These are phyloP conservation scores for Macrosiphum euphorbiae DNA, from an alignment of 2,888 invertebrate species.

Conservation along the genomic window DNA sequence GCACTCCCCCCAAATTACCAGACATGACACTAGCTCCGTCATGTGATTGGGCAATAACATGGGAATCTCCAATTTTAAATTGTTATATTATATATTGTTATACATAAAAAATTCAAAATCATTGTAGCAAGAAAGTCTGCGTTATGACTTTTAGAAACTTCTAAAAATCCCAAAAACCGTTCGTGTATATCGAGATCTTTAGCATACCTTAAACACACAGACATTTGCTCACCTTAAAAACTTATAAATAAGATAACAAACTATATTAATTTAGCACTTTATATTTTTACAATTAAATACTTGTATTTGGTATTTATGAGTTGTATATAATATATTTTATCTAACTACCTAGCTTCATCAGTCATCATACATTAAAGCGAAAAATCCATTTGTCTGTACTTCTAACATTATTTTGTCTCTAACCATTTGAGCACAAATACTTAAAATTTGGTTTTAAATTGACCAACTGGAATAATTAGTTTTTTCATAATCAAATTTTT, in stretches of 20 bases:
- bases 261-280: neutral
- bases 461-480: slow-evolving; percentile 7
- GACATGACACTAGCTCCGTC: neutral
- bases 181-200: neutral
- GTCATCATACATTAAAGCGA: slow-evolving; percentile 22
- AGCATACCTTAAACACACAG: neutral
- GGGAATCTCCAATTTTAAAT: neutral
- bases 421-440: slow-evolving; percentile 1
- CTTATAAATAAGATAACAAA: neutral
- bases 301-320: neutral
- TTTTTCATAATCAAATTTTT: neutral
- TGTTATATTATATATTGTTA: no score
- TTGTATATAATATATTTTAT: neutral
- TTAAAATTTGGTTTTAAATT: slow-evolving; percentile 6
- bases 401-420: neutral
- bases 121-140: neutral
- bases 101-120: neutral
- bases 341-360: slow-evolving; percentile 26
- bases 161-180: neutral
- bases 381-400: neutral
- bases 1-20: neutral
- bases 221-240: neutral
- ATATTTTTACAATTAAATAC: no score
- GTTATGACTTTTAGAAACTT: neutral
- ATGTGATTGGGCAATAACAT: neutral